These are phyloP conservation scores for Pogonocherus hispidulus DNA, from an alignment of 2,888 invertebrate genomes.

Conservation along the genomic window DNA sequence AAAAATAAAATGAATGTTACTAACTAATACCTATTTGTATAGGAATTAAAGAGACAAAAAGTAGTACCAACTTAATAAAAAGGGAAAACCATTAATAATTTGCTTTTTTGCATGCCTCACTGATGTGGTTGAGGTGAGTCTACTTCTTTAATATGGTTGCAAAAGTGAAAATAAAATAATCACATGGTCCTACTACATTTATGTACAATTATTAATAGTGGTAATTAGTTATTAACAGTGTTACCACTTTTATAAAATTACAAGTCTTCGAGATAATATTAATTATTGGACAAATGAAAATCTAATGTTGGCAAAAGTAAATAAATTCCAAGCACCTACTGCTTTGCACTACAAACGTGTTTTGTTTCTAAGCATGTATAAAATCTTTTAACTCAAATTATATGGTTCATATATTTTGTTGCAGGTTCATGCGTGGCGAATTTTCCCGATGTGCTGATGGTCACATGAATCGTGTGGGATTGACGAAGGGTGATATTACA, in stretches of 20 bases:
- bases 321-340: conserved; percentile 9
- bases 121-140: conserved; percentile 52
- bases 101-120: conserved; percentile 55
- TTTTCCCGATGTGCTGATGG: conserved; percentile 68
- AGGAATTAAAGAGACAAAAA: conserved; percentile 18
- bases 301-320: neutral
- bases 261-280: too few species aligned
- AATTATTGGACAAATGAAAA: too few species aligned
- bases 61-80: conserved; percentile 42
- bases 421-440: conserved; percentile 94
- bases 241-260: too few species aligned
- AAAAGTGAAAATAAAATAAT: neutral
- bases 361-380: too few species aligned
- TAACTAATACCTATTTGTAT: conserved; percentile 14
- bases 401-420: conserved; percentile 49
- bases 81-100: conserved; percentile 36
- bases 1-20: conserved; percentile 24
- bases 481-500: conserved; percentile 74
- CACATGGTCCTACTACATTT: neutral
- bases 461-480: conserved; percentile 65
- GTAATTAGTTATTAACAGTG: too few species aligned
- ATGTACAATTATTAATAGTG: too few species aligned
- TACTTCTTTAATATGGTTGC: neutral
- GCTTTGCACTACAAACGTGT: conserved; percentile 13
- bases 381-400: too few species aligned